Evolutionary conservation across 1,140 invertebrate genomes (phyloP).

Genomic region (Bombus impatiens): DNA sequence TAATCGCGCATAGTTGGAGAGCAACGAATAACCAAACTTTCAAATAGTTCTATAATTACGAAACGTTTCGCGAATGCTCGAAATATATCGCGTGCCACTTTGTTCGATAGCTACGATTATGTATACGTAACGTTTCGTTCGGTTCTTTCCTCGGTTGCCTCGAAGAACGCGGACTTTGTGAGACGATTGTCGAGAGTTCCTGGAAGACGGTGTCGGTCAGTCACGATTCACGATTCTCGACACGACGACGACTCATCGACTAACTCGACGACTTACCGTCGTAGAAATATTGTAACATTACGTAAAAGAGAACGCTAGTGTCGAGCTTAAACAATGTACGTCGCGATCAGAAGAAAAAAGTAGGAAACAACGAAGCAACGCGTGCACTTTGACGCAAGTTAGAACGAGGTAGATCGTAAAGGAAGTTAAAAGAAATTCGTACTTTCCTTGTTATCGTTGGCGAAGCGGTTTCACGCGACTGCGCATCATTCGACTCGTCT

Average conservation of each 20-base stretch:
- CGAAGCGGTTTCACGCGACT: conserved; percentile 37
- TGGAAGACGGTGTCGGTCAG: background rate
- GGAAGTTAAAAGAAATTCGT: background rate
- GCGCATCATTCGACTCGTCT: conserved; percentile 58
- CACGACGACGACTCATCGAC: background rate
- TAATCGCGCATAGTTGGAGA: background rate
- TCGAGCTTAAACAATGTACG: background rate
- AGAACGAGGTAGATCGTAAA: too few relatives aligned
- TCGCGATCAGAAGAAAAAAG: background rate
- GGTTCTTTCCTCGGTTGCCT: background rate
- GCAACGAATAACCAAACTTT: background rate
- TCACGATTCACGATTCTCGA: background rate
- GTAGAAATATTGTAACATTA: background rate
- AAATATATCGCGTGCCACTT: background rate
- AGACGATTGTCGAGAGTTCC: background rate
- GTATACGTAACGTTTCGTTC: background rate
- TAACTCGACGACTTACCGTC: background rate
- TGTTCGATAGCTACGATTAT: background rate
- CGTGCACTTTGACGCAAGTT: too few relatives aligned
- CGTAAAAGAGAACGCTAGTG: conserved; percentile 1
- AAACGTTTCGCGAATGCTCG: background rate
- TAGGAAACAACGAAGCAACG: background rate
- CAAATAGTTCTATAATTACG: background rate
- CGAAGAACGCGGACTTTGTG: background rate
- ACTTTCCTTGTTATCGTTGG: conserved; percentile 62